Evolutionary conservation across 2,797 vertebrate genomes (phyloP), one percentile per base, ranked within the genome.

Genomic region (Tinamus major): DNA sequence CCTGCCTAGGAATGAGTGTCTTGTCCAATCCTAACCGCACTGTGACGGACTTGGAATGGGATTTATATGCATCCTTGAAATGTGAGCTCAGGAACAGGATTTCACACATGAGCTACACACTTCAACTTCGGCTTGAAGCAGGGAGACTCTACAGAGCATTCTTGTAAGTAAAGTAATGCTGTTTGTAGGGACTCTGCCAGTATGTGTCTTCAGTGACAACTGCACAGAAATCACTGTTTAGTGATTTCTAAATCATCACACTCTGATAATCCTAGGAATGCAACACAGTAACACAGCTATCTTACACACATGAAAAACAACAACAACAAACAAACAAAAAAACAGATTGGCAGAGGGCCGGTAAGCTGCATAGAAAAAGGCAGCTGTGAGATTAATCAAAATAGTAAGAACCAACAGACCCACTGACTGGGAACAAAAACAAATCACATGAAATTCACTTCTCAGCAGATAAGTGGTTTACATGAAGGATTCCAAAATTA

Each of bases 81-180:
- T 83, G 46, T 74, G 77, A 95, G 67, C 70, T 84, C 63, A 67
- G 90, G 74, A 94, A 89, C 61, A 92, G 89, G 85, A 95, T 94
- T 95, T 95, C 89, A 93, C 92, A 94, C 62, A 53, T 61, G 41
- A 95, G 67, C 63, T 80, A 92, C 74, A 86, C 0, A 0, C 91
- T 93, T 91, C 64, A 71, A 67, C 70, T 91, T 89, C 76, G 89
- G 76, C 69, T 92, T 18, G 72, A 95, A 90, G 94, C 93, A 95
- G 62, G 56, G 63, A 91, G 24, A 87, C 76, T 20, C 41, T 29
- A 76, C 42, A 51, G 24, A 93, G 29, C 19, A 83, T 65, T 93
- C 82, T 84, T 88, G 3, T 61, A 89, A 85, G 65, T 61, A 81
- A 87, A 91, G 80, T 33, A 80, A 92, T 87, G 48, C 39, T 92